A percentile compares a stretch with the other conserved stretches of the same genome.
These are phyloP conservation scores for Anthrax anthrax DNA, from an alignment of 2,888 invertebrate genomes.

Conservation along the genomic window DNA sequence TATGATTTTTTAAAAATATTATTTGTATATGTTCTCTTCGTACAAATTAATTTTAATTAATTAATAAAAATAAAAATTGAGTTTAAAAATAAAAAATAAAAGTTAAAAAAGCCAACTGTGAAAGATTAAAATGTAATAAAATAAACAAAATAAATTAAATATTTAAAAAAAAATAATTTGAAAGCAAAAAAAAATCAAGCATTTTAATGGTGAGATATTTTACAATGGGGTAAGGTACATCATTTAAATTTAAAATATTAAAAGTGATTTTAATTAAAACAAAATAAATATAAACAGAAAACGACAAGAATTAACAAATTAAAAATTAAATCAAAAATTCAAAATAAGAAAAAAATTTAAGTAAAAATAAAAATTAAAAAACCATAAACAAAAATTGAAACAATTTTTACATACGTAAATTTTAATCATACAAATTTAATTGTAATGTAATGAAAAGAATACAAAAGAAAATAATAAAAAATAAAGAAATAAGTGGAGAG, in stretches of 20 bases:
- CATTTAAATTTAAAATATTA: not conserved
- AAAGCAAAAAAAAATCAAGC: not conserved
- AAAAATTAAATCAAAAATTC: not conserved
- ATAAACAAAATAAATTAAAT: not conserved
- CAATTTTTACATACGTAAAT: not conserved
- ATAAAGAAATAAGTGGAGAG: not conserved
- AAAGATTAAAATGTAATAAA: not conserved
- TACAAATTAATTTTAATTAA: slow-evolving; percentile 12
- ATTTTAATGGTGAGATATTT: slow-evolving; percentile 6
- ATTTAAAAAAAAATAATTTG: not conserved
- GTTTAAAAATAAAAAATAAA: not conserved
- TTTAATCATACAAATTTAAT: not conserved
- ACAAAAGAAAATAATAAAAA: not conserved
- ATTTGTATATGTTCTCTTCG: slow-evolving; percentile 7
- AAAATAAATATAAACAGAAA: not conserved
- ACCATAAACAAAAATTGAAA: not conserved
- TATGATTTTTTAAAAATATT: no score
- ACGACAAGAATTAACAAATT: not conserved
- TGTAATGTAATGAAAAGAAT: not conserved
- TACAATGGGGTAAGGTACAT: slow-evolving; percentile 2
- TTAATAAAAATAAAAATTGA: not conserved
- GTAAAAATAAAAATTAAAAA: not conserved
- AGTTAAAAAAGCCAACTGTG: not conserved
- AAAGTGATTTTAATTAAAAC: no score
- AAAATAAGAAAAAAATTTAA: not conserved